Evolutionary conservation across 2,113 vertebrate species (phyloP), one percentile per base, ranked within the genome.

Genomic region (Sisor rabdophorus): DNA sequence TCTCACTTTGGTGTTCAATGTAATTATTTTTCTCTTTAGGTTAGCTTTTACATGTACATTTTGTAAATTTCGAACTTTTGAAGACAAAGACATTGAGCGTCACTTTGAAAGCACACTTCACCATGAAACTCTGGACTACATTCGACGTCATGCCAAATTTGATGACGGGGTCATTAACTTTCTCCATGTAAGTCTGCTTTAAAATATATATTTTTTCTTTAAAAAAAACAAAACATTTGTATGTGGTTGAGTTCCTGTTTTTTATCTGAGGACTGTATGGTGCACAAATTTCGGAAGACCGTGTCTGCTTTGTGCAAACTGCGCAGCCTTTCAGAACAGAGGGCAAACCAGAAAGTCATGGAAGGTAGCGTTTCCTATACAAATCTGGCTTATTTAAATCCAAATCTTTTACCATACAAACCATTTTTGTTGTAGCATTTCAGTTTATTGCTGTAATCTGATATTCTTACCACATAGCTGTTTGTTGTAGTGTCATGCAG

Each of bases 11-110:
- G 0, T 26, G 15, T 24, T 44, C 12, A 17, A 36, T 22, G 30
- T 16, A 44, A 53, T 36, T 7, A 9, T 54, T 20, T 73, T 75
- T 71, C 7, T 53, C 22, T 47, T n/a, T 22, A 94, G 93, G 86
- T 91, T 93, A 91, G 92, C 92, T 22, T 95, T 94, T 82, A 94
- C 94, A 10, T 95, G 94, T 85, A 93, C 94, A 8, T 94, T 95
- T 87, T 94, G 94, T 89, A 95, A 95, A 74, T 94, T 94, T 80
- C 93, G 93, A 82, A 94, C 94, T 0, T 94, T 93, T 88, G 94
- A 95, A 85, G 93, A 94, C 83, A 92, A 94, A 84, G 93, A 94
- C 84, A 94, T 95, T 78, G 93, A 95, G 82, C 79, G 92, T 12
- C 94, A 95, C 87, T 87, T 95, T 86, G 92, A 90, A 87, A 93